A percentile compares a stretch with the other conserved stretches of the same genome.
Conservation (phyloP, 2,113 vertebrate species). For the Microcebus lehilahytsara region DNA sequence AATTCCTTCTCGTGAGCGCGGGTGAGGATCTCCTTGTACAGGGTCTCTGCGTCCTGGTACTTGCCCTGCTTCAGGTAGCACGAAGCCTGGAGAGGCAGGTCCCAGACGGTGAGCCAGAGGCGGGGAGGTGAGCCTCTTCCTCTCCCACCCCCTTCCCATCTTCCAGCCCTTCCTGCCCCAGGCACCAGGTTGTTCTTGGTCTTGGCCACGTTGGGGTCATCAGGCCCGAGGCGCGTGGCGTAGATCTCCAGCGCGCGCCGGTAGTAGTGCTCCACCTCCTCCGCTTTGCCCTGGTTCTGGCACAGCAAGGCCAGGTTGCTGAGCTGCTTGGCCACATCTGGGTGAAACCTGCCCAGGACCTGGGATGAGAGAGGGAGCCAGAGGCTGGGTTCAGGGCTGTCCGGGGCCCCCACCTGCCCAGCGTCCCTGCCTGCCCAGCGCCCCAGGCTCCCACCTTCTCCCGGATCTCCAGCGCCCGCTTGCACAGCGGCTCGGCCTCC, state of each 20-base stretch:
- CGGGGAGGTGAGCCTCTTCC: constrained; percentile 67
- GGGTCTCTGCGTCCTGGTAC: constrained; percentile 89
- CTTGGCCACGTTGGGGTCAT: constrained; percentile 88
- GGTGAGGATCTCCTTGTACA: constrained; percentile 94
- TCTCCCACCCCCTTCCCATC: neutral
- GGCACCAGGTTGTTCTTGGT: constrained; percentile 90
- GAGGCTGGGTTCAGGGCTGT: neutral
- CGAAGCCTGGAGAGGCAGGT: constrained; percentile 84
- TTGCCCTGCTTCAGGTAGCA: constrained; percentile 94
- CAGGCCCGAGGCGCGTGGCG: constrained; percentile 76
- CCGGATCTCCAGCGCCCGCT: constrained; percentile 92
- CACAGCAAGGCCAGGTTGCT: constrained; percentile 83
- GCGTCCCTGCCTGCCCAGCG: neutral
- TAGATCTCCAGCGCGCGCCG: constrained; percentile 82
- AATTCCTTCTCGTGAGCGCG: constrained; percentile 92
- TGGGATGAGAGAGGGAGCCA: neutral
- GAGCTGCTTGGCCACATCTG: constrained; percentile 83
- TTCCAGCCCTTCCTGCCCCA: neutral
- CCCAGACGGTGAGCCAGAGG: neutral
- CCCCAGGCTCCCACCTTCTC: constrained; percentile 85
- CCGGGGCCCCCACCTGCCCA: fast-evolving
- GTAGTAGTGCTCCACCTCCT: constrained; percentile 82
- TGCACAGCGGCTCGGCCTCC: constrained; percentile 92
- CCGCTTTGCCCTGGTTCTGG: constrained; percentile 83
- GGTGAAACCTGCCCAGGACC: constrained; percentile 81